Evolutionary conservation across 1,140 invertebrate genomes (phyloP), one percentile per base, ranked within the genome.

Genomic region (Cherax quadricarinatus): DNA sequence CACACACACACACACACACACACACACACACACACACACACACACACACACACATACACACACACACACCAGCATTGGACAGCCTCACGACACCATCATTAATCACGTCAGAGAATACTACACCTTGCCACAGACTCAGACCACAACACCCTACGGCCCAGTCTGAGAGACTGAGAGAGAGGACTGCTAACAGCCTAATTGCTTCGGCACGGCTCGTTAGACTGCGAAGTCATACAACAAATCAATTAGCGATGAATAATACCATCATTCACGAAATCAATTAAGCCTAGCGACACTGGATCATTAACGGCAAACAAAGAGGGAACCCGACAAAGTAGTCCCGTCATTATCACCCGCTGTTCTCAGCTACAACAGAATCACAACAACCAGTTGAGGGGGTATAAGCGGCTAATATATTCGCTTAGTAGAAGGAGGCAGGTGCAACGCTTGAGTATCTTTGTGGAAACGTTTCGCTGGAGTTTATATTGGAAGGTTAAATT

Each of bases 231-330:
- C 70, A 75, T 75, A 75, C 70, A 75, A n/a, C 24, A 75, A 75
- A 7, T 75, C 70, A 75, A 75, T 75, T 75, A 75, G n/a, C 70
- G 6, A n/a, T 75, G 70, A 75, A 75, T 75, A 75, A 75, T 75
- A 30, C 70, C 70, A 75, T 75, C 18, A 75, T 75, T 75, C 70
- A 75, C 70, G 24, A 75, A 75, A 75, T 21, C 70, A 75, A 75
- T 75, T 75, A 75, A 75, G 70, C 70, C 7, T 6, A 75, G 70
- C 70, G 21, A 21, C 70, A 75, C 12, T 75, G 70, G 70, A 75
- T 75, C 70, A 75, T 75, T 75, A 75, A 30, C 70, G 70, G 70
- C 30, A 24, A 75, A 75, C 70, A 75, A 75, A 21, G 18, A 9
- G 14, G n/a, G n/a, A 30, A 75, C n/a, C 70, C n/a, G 18, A 30